Base-by-base conservation (phyloP, 2,888 invertebrate species). In the Orthosia cruda region DNA sequence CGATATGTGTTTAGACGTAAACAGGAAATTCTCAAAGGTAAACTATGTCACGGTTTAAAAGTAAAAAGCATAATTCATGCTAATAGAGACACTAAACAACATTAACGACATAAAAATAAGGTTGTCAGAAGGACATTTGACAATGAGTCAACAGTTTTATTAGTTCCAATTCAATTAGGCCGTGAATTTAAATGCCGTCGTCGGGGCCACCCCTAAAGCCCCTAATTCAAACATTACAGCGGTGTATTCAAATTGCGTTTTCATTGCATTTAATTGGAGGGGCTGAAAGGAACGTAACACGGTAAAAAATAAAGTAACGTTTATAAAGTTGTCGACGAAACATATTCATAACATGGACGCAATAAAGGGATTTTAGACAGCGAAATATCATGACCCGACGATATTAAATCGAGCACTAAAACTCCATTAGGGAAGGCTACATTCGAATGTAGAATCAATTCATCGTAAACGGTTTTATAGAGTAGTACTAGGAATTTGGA, bases 191-290 rank as follows among this genome's bases (percentile, higher is more conserved):
- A 84, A 84, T 70, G 72, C 23, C 71, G 77, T 69, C 71, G 59
- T 69, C 71, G 59, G 57, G 18, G 73, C 71, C 84, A 71, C 71
- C 79, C 85, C 74, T 79, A 73, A 77, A 59, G 69, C 64, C 76
- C 85, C 76, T 81, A 74, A 82, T 50, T 85, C 70, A 73, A 73
- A 76, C 76, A 74, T 77, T 72, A 76, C 67, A 57, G 61, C 66
- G 59, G 52, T 70, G 68, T 84, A 80, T 71, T 77, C 69, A 69
- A 87, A 85, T 87, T 79, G 81, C 79, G 86, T 81, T 88, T 84
- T 84, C 81, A 84, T 81, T 65, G 74, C 75, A 76, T 78, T 83
- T 78, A 79, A 79, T 83, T 84, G 80, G 79, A 73, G 77, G 78
- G 87, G 64, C 72, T 81, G 81, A 77, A 83, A 75, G 83, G 63